Evolutionary conservation across 2,797 vertebrate genomes (phyloP).

Genomic region (Chelonia mydas): DNA sequence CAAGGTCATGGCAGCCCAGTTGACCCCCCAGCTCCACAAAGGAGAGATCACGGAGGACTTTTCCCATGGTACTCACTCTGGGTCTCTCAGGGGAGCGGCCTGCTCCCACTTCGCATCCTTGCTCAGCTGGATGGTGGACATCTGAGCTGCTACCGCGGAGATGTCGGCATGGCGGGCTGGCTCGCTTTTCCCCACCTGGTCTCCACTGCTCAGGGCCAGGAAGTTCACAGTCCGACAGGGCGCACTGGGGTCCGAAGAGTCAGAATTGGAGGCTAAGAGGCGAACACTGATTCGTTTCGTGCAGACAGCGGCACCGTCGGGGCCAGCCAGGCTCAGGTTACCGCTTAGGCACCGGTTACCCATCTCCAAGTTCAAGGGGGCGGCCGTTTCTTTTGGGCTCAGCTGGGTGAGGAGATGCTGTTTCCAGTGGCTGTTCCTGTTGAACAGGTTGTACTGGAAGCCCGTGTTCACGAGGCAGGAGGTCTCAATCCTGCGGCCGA

Average conservation of each 20-base stretch:
- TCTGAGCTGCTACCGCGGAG: constrained; percentile 83
- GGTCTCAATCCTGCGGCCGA: constrained; percentile 30
- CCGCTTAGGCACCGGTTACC: not conserved
- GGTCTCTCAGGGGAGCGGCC: not conserved
- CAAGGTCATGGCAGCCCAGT: rapidly evolving
- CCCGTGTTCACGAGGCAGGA: constrained; percentile 71
- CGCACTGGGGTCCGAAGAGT: not conserved
- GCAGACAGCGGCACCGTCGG: not conserved
- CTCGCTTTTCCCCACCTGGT: constrained; percentile 32
- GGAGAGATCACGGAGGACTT: not conserved
- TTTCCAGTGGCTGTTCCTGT: constrained; percentile 52
- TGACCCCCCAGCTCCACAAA: not conserved
- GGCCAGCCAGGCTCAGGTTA: constrained; percentile 4
- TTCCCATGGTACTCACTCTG: constrained; percentile 61
- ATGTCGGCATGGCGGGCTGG: constrained; percentile 67
- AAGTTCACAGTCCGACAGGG: rapidly evolving
- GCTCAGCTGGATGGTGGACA: constrained; percentile 89
- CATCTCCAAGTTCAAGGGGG: constrained; percentile 7
- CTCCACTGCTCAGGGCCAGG: not conserved
- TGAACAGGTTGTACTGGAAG: constrained; percentile 68
- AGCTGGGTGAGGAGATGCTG: constrained; percentile 40
- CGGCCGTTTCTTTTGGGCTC: not conserved
- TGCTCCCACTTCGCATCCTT: constrained; percentile 55
- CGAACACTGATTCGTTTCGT: constrained; percentile 31
- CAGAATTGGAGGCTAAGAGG: constrained; percentile 33